Percentiles rank a stretch among this genome's conserved stretches.
Evolutionary conservation across 2,888 invertebrate species (phyloP).

Genomic region (Dryobota labecula): DNA sequence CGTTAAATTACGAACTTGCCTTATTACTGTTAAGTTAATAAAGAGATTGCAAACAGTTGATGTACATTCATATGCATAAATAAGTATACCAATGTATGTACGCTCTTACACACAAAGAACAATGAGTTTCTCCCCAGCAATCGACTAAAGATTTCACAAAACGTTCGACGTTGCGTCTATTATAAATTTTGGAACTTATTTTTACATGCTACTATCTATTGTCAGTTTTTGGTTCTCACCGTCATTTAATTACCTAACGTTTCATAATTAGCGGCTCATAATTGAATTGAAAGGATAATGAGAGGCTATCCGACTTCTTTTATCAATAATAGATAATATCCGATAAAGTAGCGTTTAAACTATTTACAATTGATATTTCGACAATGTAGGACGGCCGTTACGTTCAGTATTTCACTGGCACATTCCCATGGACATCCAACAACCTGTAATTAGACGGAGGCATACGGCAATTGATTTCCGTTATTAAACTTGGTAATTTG

Average conservation of each 20-base stretch:
- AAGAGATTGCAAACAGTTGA: conserved; percentile 43
- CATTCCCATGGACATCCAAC: conserved; percentile 75
- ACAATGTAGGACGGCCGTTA: conserved; percentile 65
- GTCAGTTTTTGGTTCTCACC: conserved; percentile 88
- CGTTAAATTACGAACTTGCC: background rate
- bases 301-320: conserved; percentile 76
- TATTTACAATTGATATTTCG: conserved; percentile 75
- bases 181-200: conserved; percentile 76
- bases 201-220: conserved; percentile 81
- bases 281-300: conserved; percentile 86
- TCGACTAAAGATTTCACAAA: conserved; percentile 73
- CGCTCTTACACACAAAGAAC: conserved; percentile 65
- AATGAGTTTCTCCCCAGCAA: conserved; percentile 70
- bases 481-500: conserved; percentile 80
- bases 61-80: conserved; percentile 45
- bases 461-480: conserved; percentile 84
- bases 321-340: conserved; percentile 80
- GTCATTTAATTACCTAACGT: conserved; percentile 86
- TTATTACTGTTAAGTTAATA: background rate
- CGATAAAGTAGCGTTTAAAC: conserved; percentile 74
- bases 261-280: conserved; percentile 85
- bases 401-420: conserved; percentile 55
- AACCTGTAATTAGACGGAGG: conserved; percentile 77
- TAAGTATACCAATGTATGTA: conserved; percentile 40
- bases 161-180: conserved; percentile 68